These are phyloP conservation scores for Melanaphis sacchari DNA, from an alignment of 1,140 invertebrate genomes.

Conservation along the genomic window DNA sequence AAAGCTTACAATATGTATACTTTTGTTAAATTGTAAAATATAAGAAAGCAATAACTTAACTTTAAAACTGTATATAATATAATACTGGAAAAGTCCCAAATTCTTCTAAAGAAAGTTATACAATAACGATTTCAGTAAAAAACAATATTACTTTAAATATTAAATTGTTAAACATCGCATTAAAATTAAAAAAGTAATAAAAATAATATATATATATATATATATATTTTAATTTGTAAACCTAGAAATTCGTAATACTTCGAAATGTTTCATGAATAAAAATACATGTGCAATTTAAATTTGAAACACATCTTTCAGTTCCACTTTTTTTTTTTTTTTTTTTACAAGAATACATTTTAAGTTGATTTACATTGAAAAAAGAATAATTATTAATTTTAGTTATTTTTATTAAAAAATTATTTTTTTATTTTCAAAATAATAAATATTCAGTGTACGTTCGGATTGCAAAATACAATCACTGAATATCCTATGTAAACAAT, in stretches of 20 bases:
- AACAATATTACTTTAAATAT: not conserved
- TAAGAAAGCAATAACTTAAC: not conserved
- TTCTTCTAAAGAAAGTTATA: not conserved
- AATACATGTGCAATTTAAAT: not conserved
- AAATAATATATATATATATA: not conserved
- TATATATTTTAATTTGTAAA: not conserved
- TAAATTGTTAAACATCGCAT: not conserved
- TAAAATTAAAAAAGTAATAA: not conserved
- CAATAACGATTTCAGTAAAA: not conserved
- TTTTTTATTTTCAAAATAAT: not conserved
- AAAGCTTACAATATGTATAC: not conserved
- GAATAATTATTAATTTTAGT: no score
- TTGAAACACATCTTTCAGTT: not conserved
- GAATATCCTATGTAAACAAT: not conserved
- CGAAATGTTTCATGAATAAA: not conserved
- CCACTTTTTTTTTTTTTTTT: not conserved
- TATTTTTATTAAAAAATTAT: not conserved
- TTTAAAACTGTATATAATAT: not conserved
- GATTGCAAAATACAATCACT: not conserved
- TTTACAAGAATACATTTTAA: no score
- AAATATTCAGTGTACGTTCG: not conserved
- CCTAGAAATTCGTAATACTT: not conserved
- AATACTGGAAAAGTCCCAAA: not conserved
- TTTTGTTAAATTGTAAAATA: not conserved
- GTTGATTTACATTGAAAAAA: not conserved